Evolutionary conservation across 2,113 vertebrate species (phyloP), one percentile per base, ranked within the genome.

Genomic region (Ceuthmochares aereus): DNA sequence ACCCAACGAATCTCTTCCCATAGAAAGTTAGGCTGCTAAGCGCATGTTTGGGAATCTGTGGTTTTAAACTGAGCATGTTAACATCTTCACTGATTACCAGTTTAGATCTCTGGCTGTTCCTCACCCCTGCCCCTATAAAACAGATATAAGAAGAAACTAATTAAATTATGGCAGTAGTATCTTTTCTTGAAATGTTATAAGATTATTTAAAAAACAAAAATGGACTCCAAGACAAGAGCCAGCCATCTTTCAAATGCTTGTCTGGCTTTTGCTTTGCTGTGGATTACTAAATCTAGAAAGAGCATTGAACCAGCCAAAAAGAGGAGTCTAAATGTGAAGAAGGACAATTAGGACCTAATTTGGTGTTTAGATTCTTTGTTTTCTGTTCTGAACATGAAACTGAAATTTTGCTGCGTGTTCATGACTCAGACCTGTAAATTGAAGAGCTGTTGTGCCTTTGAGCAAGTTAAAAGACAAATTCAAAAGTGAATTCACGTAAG

Each of bases 371-470:
- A 26, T 58, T 91, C 34, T 42, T 78, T 9, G 9, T 74, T 91
- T 82, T 94, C 60, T 83, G 10, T 54, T 85, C 6, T 64, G 76
- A 68, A 58, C 77, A 13, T 37, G 23, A 87, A 80, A 45, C 16
- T 14, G 70, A 9, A 68, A 32, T 66, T 93, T 54, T 74, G 15
- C 21, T 62, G 29, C 21, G 4, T 22, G 9, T 63, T 85, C 22
- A 26, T 34, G 51, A 18, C 32, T 91, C 42, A 36, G 29, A 43
- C 32, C 14, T 79, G 22, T 55, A 59, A 73, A 56, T 52, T 49
- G 19, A 82, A 81, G 66, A 84, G 12, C 29, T 0, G 0, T 32
- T 1, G 13, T 49, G 42, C 27, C 32, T 83, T 84, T 69, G 51
- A 66, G 32, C 22, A 54, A 32, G 27, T 84, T 73, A 9, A 42